Conservation (phyloP, 1,140 invertebrate genomes). For the Zaprionus capensis region DNA sequence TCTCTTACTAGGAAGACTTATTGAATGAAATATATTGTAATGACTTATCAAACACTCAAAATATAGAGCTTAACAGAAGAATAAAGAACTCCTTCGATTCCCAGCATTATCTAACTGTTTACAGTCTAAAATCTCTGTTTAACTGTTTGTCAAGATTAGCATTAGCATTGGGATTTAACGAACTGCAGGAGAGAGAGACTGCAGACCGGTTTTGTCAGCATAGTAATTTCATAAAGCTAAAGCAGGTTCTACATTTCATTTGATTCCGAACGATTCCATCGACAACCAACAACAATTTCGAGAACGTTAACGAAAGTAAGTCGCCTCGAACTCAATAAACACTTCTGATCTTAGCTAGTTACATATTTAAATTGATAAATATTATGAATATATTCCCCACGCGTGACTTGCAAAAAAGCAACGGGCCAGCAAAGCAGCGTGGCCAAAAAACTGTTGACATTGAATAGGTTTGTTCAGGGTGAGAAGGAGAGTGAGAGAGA, state of each 20-base stretch:
- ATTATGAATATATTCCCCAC: neutral
- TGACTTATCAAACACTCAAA: neutral
- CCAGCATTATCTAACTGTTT: neutral
- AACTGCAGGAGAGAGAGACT: constrained; percentile 30
- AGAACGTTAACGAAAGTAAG: constrained; percentile 62
- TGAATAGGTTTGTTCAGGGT: constrained; percentile 13
- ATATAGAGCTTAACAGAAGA: no score
- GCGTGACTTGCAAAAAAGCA: constrained; percentile 1
- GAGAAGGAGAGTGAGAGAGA: neutral
- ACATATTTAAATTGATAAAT: constrained; percentile 22
- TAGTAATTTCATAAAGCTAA: constrained; percentile 60
- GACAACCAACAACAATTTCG: constrained; percentile 16
- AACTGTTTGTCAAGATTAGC: neutral
- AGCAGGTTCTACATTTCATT: constrained; percentile 70
- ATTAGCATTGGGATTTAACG: constrained; percentile 11
- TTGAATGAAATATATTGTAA: neutral
- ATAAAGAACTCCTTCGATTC: neutral
- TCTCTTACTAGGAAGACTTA: neutral
- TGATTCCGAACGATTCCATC: constrained; percentile 35
- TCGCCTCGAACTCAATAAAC: constrained; percentile 60
- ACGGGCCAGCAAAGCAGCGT: neutral
- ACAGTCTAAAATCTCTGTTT: neutral
- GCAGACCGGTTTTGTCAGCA: constrained; percentile 56
- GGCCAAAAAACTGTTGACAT: constrained; percentile 30
- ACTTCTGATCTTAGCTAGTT: constrained; percentile 24